Base-by-base conservation (phyloP, 2,888 invertebrate genomes). In the Oligia strigilis region DNA sequence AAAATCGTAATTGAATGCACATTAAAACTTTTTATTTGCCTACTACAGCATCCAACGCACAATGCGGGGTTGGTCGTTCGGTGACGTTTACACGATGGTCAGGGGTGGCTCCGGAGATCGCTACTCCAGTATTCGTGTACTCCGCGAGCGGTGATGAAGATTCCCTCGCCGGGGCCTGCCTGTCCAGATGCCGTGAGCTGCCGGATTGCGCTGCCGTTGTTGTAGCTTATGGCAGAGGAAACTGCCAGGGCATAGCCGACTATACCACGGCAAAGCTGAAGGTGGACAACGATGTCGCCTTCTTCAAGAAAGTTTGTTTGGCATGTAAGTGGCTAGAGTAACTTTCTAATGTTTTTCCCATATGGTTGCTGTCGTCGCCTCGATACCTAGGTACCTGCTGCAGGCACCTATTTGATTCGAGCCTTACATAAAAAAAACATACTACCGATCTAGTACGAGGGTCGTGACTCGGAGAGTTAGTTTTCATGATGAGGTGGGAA, bases 221-320 rank as follows among this genome's bases (percentile, higher is more conserved):
- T 2, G 95, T 97, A 4, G 94, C 96, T 9, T 97, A 97, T 87
- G 92, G 93, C n/a, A 94, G 93, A 69, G 97, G 96, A 23, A 95
- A 95, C 86, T 97, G 97, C 86, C 96, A 96, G 75, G 97, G 97
- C 0, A 87, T 97, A 4, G 94, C 95, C 0, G 91, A 88, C 52
- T 85, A 91, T 2, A 88, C 87, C 2, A 90, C 92, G 36, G 89
- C 92, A 17, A 90, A 91, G 23, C 90, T 97, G 43, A 92, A 91
- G 36, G 93, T 97, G 6, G 98, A 98, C 89, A 97, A 97, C 69
- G 97, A 97, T 87, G 97, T 97, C 8, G 97, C 97, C 9, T 98
- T 98, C 95, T 98, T 98, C 91, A 97, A 97, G 87, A 98, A 98
- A 94, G 97, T 97, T 72, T 98, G 98, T 90, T 92, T 98, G 83